Base-by-base conservation (phyloP, 2,797 vertebrate species). In the Simalia tracyae region DNA sequence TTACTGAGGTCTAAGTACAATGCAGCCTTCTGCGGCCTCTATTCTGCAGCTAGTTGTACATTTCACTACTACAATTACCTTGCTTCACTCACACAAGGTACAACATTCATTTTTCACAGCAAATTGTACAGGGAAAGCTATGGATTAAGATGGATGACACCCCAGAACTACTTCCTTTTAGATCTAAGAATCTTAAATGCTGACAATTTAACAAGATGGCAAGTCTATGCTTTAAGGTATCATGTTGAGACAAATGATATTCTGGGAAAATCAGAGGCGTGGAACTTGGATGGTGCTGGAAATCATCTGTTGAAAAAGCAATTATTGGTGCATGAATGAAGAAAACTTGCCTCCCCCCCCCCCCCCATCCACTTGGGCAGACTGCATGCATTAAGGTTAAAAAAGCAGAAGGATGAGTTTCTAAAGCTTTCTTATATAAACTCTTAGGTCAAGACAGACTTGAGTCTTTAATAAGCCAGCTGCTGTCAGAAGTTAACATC, bases 181-280 rank as follows among this genome's bases (percentile, higher is more conserved):
- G 87, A 56, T 84, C 57, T 22, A 92, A 88, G 59, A 84, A 84
- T 91, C 26, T 91, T 42, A 87, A 91, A n/a, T 54, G 57, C 66
- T 76, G 86, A 91, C 90, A 91, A 46, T 91, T 91, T 76, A 91
- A 91, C 90, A 88, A 81, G 66, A 63, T 88, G 86, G 81, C 90
- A 91, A 91, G 57, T 24, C 42, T 81, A 28, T 81, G 66, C 66
- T 81, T 57, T 46, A 81, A 87, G 28, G 57, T 91, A 91, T 61
- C 86, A 63, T 9, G 8, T 61, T 87, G 59, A 56, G 60, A 64
- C 61, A 72, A 88, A 64, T 63, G 57, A 91, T 91, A 91, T 88
- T 88, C 42, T 63, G 9, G 46, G 59, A 88, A 91, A 91, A 46
- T 24, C 22, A 19, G 42, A 17, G 12, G 3, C 15, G 42, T 88